Evolutionary conservation across 2,888 invertebrate species (phyloP), one percentile per base, ranked within the genome.

Genomic region (Leucozona laternaria): DNA sequence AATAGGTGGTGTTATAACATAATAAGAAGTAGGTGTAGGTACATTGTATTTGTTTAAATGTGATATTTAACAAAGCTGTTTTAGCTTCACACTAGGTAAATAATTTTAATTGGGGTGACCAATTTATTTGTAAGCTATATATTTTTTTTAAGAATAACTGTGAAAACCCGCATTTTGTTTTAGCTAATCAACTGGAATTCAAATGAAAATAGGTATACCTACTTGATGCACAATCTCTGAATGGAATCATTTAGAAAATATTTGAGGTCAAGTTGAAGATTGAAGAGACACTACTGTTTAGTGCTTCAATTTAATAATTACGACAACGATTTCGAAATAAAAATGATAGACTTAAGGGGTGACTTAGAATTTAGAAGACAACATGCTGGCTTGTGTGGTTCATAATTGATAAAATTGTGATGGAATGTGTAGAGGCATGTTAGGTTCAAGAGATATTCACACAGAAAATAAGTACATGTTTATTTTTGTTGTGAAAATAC

Each of bases 251-350:
- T 22, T 43, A 10, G 43, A 10, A n/a, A 62, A 28, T 64, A 45
- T 45, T 17, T 64, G 20, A 64, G 64, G 64, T 64, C 64, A 64
- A 31, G 28, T 31, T 31, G 13, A 31, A 34, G 20, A 58, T 15
- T 58, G 20, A 37, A 34, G 20, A 58, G 15, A 13, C 31, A 31
- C 17, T 64, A 43, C 43, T 64, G 13, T 25, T 28, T 10, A 31
- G 31, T 64, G 28, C 1, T 25, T 7, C 8, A 17, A 64, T 48
- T 28, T 45, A 43, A n/a, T 6, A 43, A 64, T 50, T 22, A 43
- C 7, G 17, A 64, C 17, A 48, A 20, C 48, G 31, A 48, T 31
- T 40, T 60, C 22, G 58, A 58, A 22, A 58, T 1, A 31, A 57
- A 50, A 25, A 25, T 37, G 10, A 31, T 28, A 10, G n/a, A 60